A percentile compares a stretch with the other conserved stretches of the same genome.
Conservation (phyloP, 2,797 vertebrate genomes). For the Gephyroberyx darwinii region DNA sequence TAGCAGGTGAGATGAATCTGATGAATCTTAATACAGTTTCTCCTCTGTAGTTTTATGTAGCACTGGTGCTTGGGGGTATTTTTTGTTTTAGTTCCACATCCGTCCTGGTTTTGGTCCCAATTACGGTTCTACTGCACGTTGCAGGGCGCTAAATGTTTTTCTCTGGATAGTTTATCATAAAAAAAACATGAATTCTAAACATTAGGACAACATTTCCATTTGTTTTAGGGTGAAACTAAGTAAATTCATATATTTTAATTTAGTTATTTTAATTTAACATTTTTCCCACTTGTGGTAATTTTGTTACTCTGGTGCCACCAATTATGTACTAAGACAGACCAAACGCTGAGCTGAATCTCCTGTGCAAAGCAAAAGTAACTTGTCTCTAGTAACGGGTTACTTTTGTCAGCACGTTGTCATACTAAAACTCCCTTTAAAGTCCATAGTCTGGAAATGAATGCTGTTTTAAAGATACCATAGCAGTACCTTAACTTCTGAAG, state of each 20-base stretch:
- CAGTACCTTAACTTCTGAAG: background rate
- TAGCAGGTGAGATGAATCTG: constrained; percentile 57
- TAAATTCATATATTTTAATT: background rate
- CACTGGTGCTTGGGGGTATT: constrained; percentile 36
- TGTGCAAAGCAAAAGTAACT: no score
- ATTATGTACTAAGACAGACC: no score
- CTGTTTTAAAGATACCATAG: no score
- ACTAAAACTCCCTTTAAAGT: no score
- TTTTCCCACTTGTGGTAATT: background rate
- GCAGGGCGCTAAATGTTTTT: constrained; percentile 28
- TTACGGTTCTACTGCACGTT: constrained; percentile 32
- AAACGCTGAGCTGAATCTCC: no score
- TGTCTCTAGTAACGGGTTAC: no score
- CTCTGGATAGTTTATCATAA: constrained; percentile 32
- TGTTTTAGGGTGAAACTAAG: constrained; percentile 25
- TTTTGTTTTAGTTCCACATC: constrained; percentile 42
- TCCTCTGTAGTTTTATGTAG: constrained; percentile 39
- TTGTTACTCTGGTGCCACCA: background rate
- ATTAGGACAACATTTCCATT: constrained; percentile 1
- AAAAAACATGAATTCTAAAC: constrained; percentile 16
- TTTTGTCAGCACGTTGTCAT: no score
- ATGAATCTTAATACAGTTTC: constrained; percentile 59
- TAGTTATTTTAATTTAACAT: background rate
- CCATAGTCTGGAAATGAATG: no score
- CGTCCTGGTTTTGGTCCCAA: constrained; percentile 35